These are phyloP conservation scores for Seladonia tumulorum DNA, from an alignment of 2,888 invertebrate species.

Conservation along the genomic window DNA sequence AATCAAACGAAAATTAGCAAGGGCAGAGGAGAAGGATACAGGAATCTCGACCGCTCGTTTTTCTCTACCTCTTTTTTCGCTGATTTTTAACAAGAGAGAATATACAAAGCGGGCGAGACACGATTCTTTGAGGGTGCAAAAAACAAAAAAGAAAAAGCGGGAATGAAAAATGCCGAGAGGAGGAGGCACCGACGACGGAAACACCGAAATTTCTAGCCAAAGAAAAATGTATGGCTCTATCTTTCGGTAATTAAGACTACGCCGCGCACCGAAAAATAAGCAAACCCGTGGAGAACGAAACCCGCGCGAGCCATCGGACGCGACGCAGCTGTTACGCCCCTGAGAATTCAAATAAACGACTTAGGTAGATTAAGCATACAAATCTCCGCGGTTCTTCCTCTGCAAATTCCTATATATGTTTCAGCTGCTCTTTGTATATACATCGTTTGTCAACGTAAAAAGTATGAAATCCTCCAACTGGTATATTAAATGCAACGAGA, in stretches of 20 bases:
- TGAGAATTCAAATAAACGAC: slow-evolving; percentile 77
- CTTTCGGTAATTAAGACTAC: slow-evolving; percentile 80
- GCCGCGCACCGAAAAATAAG: slow-evolving; percentile 71
- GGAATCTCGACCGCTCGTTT: slow-evolving; percentile 11
- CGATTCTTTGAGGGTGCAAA: slow-evolving; percentile 29
- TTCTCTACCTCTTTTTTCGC: slow-evolving; percentile 35
- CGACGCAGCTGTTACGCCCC: slow-evolving; percentile 76
- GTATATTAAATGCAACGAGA: slow-evolving; percentile 4
- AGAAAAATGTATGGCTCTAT: slow-evolving; percentile 79
- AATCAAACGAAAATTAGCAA: slow-evolving; percentile 79
- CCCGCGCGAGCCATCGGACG: slow-evolving; percentile 47
- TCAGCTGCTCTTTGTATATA: slow-evolving; percentile 57
- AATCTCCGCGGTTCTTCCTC: slow-evolving; percentile 65
- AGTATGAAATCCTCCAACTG: slow-evolving; percentile 40
- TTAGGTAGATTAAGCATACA: slow-evolving; percentile 77
- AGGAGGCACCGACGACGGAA: slow-evolving; percentile 18
- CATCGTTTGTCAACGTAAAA: slow-evolving; percentile 45
- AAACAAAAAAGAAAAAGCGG: neutral
- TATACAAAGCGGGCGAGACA: slow-evolving; percentile 44
- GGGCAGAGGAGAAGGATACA: slow-evolving; percentile 37
- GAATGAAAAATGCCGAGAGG: slow-evolving; percentile 23
- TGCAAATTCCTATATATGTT: slow-evolving; percentile 56
- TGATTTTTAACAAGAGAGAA: slow-evolving; percentile 49
- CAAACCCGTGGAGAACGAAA: slow-evolving; percentile 63
- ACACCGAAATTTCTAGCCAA: slow-evolving; percentile 46